phyloP scores from a whole-genome alignment of 2,888 invertebrate genomes.

The Noctua pronuba region DNA sequence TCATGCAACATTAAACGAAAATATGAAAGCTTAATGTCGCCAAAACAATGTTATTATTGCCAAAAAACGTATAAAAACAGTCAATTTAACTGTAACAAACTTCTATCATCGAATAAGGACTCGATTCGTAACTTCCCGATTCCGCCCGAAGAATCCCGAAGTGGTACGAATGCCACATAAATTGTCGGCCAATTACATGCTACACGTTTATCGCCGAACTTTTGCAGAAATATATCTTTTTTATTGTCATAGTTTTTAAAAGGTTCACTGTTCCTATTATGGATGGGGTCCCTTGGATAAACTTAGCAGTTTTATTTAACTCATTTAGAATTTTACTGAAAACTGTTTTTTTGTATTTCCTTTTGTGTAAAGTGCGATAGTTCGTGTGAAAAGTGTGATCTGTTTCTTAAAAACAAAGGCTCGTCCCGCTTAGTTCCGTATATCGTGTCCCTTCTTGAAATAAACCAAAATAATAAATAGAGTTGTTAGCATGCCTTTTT shows the following conservation, averaged over 20 bases:
- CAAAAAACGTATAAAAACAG: constrained; percentile 54
- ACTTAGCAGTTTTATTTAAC: constrained; percentile 64
- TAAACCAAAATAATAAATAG: background rate
- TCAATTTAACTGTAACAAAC: constrained; percentile 56
- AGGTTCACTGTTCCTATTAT: constrained; percentile 80
- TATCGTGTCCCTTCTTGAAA: background rate
- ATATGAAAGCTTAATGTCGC: constrained; percentile 27
- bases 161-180: constrained; percentile 74
- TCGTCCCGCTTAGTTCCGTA: background rate
- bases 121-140: constrained; percentile 64
- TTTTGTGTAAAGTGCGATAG: background rate
- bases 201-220: constrained; percentile 80
- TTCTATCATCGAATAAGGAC: constrained; percentile 51
- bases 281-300: constrained; percentile 67
- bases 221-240: constrained; percentile 82
- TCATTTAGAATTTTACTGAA: constrained; percentile 38
- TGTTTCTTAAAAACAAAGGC: background rate
- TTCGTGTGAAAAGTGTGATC: background rate
- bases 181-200: constrained; percentile 82
- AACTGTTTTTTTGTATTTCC: constrained; percentile 7
- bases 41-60: constrained; percentile 53
- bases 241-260: constrained; percentile 85
- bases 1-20: constrained; percentile 21
- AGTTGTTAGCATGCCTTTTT: no score
- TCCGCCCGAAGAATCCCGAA: constrained; percentile 70